Percentiles rank a stretch among this genome's conserved stretches.
Evolutionary conservation across 35 echinoderm and acorn worm genomes (phyloP).

Genomic region (Amphiura filiformis): DNA sequence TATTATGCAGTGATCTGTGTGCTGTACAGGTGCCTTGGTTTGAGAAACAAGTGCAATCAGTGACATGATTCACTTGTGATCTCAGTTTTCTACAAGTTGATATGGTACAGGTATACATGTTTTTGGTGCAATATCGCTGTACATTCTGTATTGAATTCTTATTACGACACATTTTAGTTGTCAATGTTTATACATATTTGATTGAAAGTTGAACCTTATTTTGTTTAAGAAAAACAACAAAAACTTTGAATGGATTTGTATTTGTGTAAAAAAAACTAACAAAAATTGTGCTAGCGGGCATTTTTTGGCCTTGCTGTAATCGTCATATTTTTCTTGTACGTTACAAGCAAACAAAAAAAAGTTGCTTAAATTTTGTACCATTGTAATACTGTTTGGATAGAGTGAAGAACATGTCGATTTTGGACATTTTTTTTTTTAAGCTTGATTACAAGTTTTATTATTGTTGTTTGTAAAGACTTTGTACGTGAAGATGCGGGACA

Average conservation of each 20-base stretch:
- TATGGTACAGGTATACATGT: background rate
- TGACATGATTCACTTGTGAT: too few relatives aligned
- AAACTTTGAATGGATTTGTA: background rate
- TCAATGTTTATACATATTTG: constrained; percentile 3
- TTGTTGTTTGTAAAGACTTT: background rate
- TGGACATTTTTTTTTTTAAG: background rate
- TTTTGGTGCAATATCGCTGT: background rate
- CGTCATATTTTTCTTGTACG: background rate
- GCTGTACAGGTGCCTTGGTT: too few relatives aligned
- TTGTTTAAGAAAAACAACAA: background rate
- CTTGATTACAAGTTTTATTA: background rate
- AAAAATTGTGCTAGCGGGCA: background rate
- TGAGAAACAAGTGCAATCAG: too few relatives aligned
- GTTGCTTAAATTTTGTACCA: background rate
- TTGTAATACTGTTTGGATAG: background rate
- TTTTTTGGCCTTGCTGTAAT: background rate
- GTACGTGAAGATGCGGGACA: background rate
- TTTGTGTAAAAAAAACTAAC: background rate
- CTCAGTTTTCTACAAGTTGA: background rate
- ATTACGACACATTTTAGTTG: background rate
- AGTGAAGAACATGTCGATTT: background rate
- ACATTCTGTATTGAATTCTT: background rate
- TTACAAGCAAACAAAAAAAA: background rate
- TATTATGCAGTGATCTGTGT: too few relatives aligned
- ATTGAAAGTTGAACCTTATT: background rate